phyloP scores from a whole-genome alignment of 1,140 invertebrate species.

The Drosophila carrolli region DNA sequence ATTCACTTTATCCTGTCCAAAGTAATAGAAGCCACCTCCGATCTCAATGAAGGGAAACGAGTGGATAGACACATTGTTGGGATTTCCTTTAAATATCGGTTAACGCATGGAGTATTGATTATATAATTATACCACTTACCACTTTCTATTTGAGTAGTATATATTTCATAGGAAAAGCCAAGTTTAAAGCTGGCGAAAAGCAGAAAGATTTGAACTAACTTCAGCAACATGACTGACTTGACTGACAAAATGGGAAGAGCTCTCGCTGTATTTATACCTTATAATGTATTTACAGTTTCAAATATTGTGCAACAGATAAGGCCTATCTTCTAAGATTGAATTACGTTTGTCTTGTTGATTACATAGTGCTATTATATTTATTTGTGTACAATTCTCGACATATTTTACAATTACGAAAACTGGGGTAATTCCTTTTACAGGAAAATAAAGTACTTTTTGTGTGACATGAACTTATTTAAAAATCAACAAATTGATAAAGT shows the following conservation, averaged over 20 bases:
- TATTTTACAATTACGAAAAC: too few relatives aligned
- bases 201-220: background rate
- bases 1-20: constrained; percentile 27
- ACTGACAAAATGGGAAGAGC: background rate
- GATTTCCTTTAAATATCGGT: constrained; percentile 4
- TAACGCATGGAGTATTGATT: too few relatives aligned
- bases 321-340: too few relatives aligned
- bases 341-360: too few relatives aligned
- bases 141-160: background rate
- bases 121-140: background rate
- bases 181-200: constrained; percentile 1
- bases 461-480: too few relatives aligned
- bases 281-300: too few relatives aligned
- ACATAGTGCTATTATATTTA: too few relatives aligned
- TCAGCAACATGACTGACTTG: background rate
- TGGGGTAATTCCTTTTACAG: too few relatives aligned
- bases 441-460: too few relatives aligned
- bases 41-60: constrained; percentile 27
- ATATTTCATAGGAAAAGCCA: background rate
- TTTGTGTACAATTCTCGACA: too few relatives aligned
- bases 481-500: too few relatives aligned
- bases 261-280: background rate
- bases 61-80: constrained; percentile 3
- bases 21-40: constrained; percentile 30
- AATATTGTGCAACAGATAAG: too few relatives aligned